phyloP scores from a whole-genome alignment of 2,113 vertebrate genomes.

The Serinus canaria region DNA sequence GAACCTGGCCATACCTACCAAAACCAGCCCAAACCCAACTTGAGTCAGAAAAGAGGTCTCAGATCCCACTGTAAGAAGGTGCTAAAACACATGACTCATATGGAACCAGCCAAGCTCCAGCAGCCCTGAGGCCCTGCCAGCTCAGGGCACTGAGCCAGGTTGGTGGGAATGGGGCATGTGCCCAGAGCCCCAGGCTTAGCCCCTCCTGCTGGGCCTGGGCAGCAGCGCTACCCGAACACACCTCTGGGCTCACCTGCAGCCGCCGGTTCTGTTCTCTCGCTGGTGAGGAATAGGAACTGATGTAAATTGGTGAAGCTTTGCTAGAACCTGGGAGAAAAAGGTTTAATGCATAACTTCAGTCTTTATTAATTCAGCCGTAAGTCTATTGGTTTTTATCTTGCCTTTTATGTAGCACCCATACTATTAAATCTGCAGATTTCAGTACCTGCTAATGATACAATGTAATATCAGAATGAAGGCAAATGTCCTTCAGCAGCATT shows the following conservation, averaged over 20 bases:
- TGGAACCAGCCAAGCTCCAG: neutral
- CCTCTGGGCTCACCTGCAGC: slow-evolving; percentile 82
- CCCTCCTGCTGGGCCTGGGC: neutral
- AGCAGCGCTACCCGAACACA: neutral
- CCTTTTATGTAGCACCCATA: neutral
- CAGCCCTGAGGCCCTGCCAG: neutral
- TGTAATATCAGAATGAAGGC: neutral
- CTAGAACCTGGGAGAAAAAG: slow-evolving; percentile 85
- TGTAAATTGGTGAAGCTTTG: slow-evolving; percentile 94
- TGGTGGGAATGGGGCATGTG: accelerated
- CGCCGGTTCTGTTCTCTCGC: slow-evolving; percentile 90
- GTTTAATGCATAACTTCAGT: slow-evolving; percentile 38
- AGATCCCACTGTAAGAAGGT: neutral
- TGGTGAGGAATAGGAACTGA: slow-evolving; percentile 94
- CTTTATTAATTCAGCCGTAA: neutral
- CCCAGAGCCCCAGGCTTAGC: neutral
- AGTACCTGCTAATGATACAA: neutral
- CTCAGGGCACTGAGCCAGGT: neutral
- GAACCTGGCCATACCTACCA: neutral
- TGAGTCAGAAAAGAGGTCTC: neutral
- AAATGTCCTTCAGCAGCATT: slow-evolving; percentile 18
- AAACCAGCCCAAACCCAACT: neutral
- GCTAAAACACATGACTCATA: accelerated
- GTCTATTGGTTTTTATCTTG: neutral
- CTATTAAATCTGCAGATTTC: neutral